These are phyloP conservation scores for Mimumesa dahlbomi DNA, from an alignment of 2,888 invertebrate species.

Conservation along the genomic window DNA sequence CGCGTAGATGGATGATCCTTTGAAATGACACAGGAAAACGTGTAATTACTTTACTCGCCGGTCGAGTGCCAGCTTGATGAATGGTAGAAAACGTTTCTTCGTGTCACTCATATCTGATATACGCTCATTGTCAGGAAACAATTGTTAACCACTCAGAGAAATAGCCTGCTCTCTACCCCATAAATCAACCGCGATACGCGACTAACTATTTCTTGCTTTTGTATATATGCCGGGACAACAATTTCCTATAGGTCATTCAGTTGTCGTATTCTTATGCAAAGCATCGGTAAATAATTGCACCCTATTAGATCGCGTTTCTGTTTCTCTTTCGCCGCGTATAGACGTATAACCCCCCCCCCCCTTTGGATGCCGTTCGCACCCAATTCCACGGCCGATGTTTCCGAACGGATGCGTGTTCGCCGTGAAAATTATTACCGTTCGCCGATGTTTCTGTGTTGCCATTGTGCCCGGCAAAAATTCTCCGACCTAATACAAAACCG, in stretches of 20 bases:
- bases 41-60: constrained; percentile 62
- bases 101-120: constrained; percentile 66
- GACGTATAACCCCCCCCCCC: background rate
- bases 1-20: constrained; percentile 57
- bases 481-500: constrained; percentile 23
- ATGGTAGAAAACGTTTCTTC: constrained; percentile 66
- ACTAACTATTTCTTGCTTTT: constrained; percentile 56
- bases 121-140: constrained; percentile 67
- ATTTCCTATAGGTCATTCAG: constrained; percentile 63
- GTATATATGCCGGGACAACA: constrained; percentile 48
- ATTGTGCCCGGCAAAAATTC: constrained; percentile 43
- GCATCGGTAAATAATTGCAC: constrained; percentile 58
- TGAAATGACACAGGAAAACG: constrained; percentile 62
- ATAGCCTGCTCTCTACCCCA: constrained; percentile 58
- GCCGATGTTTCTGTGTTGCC: background rate
- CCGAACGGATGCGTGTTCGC: constrained; percentile 44
- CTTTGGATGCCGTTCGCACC: constrained; percentile 9
- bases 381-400: constrained; percentile 2
- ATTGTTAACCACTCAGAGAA: constrained; percentile 62
- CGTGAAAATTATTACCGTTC: constrained; percentile 39
- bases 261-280: constrained; percentile 59
- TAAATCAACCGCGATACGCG: constrained; percentile 60
- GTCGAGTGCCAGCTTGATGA: constrained; percentile 64
- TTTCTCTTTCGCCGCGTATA: constrained; percentile 7
- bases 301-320: constrained; percentile 54